Percentiles rank a stretch among this genome's conserved stretches.
Conservation (phyloP, 2,113 vertebrate genomes). For the Ammodytes dubius region DNA sequence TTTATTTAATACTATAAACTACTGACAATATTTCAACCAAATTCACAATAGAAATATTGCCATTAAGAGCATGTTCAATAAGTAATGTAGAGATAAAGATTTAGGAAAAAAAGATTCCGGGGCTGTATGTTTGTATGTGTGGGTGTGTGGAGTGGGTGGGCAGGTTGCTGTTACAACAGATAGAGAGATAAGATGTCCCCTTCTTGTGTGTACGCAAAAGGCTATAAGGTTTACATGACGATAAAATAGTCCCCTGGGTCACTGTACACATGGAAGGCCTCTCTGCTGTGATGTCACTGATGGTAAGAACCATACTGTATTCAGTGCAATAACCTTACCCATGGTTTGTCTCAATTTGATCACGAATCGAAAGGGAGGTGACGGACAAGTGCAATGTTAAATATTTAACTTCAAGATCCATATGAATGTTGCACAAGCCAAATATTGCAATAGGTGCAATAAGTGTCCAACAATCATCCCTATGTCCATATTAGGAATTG, state of each 20-base stretch:
- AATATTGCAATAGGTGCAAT: neutral
- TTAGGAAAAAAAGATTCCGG: too few relatives aligned
- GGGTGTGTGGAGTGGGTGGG: constrained; percentile 1
- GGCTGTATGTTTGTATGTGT: constrained; percentile 5
- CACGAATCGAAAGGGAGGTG: constrained; percentile 29
- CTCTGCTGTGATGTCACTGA: constrained; percentile 1
- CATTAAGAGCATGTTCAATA: too few relatives aligned
- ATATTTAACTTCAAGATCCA: constrained; percentile 47
- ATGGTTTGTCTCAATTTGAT: constrained; percentile 27
- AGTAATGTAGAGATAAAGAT: too few relatives aligned
- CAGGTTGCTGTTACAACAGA: constrained; percentile 70
- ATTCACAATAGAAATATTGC: too few relatives aligned
- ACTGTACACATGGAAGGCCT: constrained; percentile 47
- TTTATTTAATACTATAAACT: too few relatives aligned
- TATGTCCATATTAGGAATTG: constrained; percentile 2
- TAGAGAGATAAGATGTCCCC: constrained; percentile 80
- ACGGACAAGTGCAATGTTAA: constrained; percentile 20
- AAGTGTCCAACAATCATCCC: neutral
- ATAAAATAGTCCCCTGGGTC: constrained; percentile 55
- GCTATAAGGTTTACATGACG: constrained; percentile 67
- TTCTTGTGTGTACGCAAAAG: constrained; percentile 66
- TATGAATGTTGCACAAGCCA: constrained; percentile 1
- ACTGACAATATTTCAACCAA: too few relatives aligned
- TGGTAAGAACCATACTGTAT: constrained; percentile 28
- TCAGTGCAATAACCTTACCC: constrained; percentile 14